A percentile compares a stretch with the other conserved stretches of the same genome.
phyloP scores from a whole-genome alignment of 2,888 invertebrate genomes.

The Phalera bucephala region DNA sequence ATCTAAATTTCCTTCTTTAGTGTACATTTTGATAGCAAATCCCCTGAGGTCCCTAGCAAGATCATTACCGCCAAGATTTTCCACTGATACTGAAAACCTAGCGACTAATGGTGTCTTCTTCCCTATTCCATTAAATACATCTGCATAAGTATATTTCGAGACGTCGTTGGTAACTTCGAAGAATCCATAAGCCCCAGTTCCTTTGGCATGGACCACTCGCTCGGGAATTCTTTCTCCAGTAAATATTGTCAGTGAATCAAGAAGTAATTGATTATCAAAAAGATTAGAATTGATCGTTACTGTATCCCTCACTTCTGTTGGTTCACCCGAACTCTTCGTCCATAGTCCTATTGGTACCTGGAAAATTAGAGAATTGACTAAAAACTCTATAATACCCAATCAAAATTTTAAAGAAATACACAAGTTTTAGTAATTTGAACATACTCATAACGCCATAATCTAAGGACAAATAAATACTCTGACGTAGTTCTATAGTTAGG shows the following conservation, averaged over 20 bases:
- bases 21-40: slow-evolving; percentile 57
- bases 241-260: slow-evolving; percentile 89
- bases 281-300: slow-evolving; percentile 40
- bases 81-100: slow-evolving; percentile 83
- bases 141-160: slow-evolving; percentile 82
- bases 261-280: slow-evolving; percentile 58
- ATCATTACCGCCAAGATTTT: slow-evolving; percentile 86
- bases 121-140: slow-evolving; percentile 82
- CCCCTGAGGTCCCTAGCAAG: slow-evolving; percentile 55
- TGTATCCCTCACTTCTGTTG: slow-evolving; percentile 85
- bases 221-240: slow-evolving; percentile 93
- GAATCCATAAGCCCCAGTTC: slow-evolving; percentile 91
- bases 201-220: slow-evolving; percentile 95
- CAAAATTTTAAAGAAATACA: slow-evolving; percentile 10
- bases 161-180: slow-evolving; percentile 93
- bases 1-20: slow-evolving; percentile 49
- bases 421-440: no score
- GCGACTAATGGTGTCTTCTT: slow-evolving; percentile 82
- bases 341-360: slow-evolving; percentile 42
- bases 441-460: no score
- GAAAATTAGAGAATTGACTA: slow-evolving; percentile 9
- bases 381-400: background rate
- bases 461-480: no score
- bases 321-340: slow-evolving; percentile 89
- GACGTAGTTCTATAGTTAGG: no score